Conservation (phyloP, 1,140 invertebrate genomes). For the Philaenus spumarius region DNA sequence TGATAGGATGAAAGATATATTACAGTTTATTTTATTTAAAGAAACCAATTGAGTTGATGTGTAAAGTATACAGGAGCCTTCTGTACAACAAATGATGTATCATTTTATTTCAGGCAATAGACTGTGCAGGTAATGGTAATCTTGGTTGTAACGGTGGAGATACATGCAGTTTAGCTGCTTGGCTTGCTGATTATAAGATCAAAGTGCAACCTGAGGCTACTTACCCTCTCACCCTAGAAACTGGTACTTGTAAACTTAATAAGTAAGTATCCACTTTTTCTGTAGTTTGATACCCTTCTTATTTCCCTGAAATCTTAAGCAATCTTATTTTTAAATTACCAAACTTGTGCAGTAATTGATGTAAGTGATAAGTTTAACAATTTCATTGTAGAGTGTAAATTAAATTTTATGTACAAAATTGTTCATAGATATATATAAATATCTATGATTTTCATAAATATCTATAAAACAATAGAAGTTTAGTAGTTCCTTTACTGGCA, state of each 20-base stretch:
- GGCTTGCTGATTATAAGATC: constrained; percentile 55
- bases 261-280: constrained; percentile 35
- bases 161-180: constrained; percentile 65
- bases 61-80: no score
- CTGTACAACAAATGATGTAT: neutral
- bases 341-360: no score
- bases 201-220: constrained; percentile 48
- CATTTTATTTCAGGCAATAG: constrained; percentile 56
- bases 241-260: constrained; percentile 48
- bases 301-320: no score
- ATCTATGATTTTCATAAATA: no score
- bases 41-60: neutral
- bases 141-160: constrained; percentile 76
- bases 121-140: constrained; percentile 67
- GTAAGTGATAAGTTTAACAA: no score
- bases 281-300: no score
- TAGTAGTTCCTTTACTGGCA: no score
- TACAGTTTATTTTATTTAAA: neutral
- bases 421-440: no score
- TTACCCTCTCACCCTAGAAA: constrained; percentile 59
- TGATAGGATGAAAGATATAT: neutral
- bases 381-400: no score
- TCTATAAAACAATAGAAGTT: no score
- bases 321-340: no score
- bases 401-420: no score